phyloP scores from a whole-genome alignment of 2,797 vertebrate genomes.

The Taenioides sp. region DNA sequence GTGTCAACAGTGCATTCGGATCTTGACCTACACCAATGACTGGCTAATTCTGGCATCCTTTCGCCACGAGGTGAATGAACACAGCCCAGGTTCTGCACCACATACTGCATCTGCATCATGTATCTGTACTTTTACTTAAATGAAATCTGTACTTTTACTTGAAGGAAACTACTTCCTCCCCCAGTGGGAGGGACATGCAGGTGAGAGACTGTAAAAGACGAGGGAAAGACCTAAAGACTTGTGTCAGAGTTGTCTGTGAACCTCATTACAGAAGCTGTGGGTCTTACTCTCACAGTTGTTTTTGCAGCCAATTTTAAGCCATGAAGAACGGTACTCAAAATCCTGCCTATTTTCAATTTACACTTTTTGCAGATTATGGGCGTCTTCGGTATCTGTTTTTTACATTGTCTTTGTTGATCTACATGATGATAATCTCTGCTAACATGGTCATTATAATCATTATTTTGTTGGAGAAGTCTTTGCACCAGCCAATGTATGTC shows the following conservation, averaged over 20 bases:
- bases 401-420: constrained; percentile 43
- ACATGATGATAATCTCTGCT: constrained; percentile 40
- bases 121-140: too few species aligned
- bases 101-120: too few species aligned
- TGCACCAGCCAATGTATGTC: constrained; percentile 56
- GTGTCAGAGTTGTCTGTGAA: neutral
- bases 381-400: constrained; percentile 45
- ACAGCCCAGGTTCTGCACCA: too few species aligned
- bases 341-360: constrained; percentile 50
- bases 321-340: neutral
- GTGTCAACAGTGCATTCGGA: too few species aligned
- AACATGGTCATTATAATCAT: constrained; percentile 55
- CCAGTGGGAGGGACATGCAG: neutral
- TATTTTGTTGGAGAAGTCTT: constrained; percentile 20
- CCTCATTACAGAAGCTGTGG: neutral
- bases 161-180: too few species aligned
- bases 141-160: too few species aligned
- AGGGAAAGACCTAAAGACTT: neutral
- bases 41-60: too few species aligned
- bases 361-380: constrained; percentile 51
- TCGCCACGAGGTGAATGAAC: too few species aligned
- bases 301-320: neutral
- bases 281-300: neutral
- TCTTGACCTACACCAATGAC: too few species aligned
- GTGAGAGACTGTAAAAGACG: neutral